Evolutionary conservation across 2,113 vertebrate genomes (phyloP).

Genomic region (Delphinapterus leucas): DNA sequence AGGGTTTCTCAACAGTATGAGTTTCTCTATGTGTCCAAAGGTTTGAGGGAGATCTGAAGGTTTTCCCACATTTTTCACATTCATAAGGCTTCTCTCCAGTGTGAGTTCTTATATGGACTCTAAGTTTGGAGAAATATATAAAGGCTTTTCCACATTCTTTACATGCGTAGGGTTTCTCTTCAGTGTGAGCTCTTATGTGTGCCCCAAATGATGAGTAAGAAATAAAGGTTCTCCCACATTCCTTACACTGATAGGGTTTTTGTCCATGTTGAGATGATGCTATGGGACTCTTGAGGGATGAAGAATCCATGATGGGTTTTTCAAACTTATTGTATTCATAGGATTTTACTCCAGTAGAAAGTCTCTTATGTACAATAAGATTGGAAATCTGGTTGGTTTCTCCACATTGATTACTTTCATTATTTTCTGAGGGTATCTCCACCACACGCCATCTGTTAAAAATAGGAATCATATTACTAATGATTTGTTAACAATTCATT

Average conservation of each 20-base stretch:
- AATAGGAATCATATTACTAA: background rate
- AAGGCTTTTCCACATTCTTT: background rate
- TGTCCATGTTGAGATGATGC: slow-evolving; percentile 68
- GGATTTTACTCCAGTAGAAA: background rate
- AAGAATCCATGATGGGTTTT: background rate
- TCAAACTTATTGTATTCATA: background rate
- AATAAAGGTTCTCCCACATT: background rate
- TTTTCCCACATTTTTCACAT: background rate
- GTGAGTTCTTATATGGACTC: background rate
- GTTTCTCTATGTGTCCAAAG: slow-evolving; percentile 20
- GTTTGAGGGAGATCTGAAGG: background rate
- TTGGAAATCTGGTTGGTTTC: background rate
- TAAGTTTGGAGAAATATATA: background rate
- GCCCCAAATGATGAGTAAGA: background rate
- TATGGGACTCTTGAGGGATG: background rate
- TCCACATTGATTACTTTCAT: background rate
- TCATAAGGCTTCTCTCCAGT: background rate
- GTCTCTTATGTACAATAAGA: background rate
- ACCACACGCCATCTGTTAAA: background rate
- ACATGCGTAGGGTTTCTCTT: background rate
- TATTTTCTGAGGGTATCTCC: background rate
- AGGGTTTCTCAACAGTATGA: background rate
- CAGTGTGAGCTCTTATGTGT: background rate
- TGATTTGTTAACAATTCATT: background rate
- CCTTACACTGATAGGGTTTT: background rate